Percentiles rank a stretch among this genome's conserved stretches.
Evolutionary conservation across 2,888 invertebrate genomes (phyloP).

Genomic region (Macrosoma leucophasiata): DNA sequence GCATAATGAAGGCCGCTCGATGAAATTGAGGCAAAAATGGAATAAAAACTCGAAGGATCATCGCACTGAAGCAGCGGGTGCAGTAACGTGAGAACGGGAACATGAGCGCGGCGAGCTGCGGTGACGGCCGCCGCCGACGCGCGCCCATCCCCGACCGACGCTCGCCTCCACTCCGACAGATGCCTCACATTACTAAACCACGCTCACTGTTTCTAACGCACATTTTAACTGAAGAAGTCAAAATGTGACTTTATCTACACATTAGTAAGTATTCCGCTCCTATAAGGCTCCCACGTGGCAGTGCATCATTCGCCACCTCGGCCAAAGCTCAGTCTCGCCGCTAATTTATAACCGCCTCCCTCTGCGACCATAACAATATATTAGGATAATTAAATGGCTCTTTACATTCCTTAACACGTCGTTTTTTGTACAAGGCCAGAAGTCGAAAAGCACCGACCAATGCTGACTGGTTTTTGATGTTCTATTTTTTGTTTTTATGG

Average conservation of each 20-base stretch:
- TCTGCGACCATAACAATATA: conserved; percentile 71
- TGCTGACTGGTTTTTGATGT: conserved; percentile 70
- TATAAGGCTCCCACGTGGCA: no score
- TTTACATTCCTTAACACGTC: conserved; percentile 75
- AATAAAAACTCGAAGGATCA: conserved; percentile 64
- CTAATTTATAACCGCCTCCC: conserved; percentile 70
- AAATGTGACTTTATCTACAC: conserved; percentile 1
- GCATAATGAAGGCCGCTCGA: conserved; percentile 67
- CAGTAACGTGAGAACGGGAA: conserved; percentile 44
- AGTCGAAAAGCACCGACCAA: conserved; percentile 71
- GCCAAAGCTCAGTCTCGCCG: conserved; percentile 41
- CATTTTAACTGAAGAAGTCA: no score
- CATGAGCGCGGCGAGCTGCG: conserved; percentile 16
- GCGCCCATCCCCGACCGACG: conserved; percentile 11
- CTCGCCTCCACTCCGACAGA: conserved; percentile 3
- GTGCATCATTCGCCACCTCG: conserved; percentile 53
- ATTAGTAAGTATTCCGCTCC: conserved; percentile 11
- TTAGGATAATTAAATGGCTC: conserved; percentile 75
- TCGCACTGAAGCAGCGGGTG: conserved; percentile 61
- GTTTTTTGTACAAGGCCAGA: conserved; percentile 66
- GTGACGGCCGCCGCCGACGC: conserved; percentile 13
- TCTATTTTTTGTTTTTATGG: conserved; percentile 63
- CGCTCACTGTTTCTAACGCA: no score
- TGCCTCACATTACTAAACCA: conserved; percentile 9
- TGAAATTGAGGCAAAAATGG: conserved; percentile 61